A percentile compares a stretch with the other conserved stretches of the same genome.
Evolutionary conservation across 2,797 vertebrate species (phyloP).

Genomic region (Siniperca scherzeri): DNA sequence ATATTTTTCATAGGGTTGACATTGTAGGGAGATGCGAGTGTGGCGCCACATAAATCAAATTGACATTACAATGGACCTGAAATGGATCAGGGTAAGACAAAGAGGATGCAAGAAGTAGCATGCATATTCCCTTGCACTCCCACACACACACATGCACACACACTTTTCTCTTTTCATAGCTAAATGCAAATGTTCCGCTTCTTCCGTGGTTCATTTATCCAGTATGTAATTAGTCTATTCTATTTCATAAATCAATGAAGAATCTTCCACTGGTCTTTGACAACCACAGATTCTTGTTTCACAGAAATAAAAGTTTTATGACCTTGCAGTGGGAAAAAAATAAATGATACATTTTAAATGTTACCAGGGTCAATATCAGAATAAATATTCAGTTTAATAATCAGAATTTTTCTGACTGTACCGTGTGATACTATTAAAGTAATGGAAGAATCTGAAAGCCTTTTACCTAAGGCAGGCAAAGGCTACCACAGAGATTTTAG

Average conservation of each 20-base stretch:
- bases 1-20: slow-evolving; percentile 86
- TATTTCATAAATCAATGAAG: slow-evolving; percentile 82
- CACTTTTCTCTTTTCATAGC: slow-evolving; percentile 62
- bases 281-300: slow-evolving; percentile 55
- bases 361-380: slow-evolving; percentile 35
- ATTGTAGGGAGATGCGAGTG: slow-evolving; percentile 82
- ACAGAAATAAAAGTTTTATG: slow-evolving; percentile 58
- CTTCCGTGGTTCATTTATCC: slow-evolving; percentile 82
- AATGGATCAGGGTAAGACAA: slow-evolving; percentile 85
- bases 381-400: slow-evolving; percentile 38
- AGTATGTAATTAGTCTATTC: slow-evolving; percentile 81
- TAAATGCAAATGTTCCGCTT: slow-evolving; percentile 77
- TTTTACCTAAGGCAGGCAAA: slow-evolving; percentile 13
- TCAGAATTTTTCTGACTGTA: slow-evolving; percentile 25
- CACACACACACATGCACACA: slow-evolving; percentile 5
- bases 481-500: background rate
- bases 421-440: background rate
- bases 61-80: slow-evolving; percentile 87
- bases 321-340: slow-evolving; percentile 32
- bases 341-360: slow-evolving; percentile 21
- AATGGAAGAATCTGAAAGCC: slow-evolving; percentile 19
- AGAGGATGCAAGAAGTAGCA: slow-evolving; percentile 70
- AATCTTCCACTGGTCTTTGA: slow-evolving; percentile 67
- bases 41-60: slow-evolving; percentile 87
- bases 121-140: slow-evolving; percentile 57